Base-by-base conservation (phyloP, 2,113 vertebrate genomes). In the Ramphastos sulfuratus region DNA sequence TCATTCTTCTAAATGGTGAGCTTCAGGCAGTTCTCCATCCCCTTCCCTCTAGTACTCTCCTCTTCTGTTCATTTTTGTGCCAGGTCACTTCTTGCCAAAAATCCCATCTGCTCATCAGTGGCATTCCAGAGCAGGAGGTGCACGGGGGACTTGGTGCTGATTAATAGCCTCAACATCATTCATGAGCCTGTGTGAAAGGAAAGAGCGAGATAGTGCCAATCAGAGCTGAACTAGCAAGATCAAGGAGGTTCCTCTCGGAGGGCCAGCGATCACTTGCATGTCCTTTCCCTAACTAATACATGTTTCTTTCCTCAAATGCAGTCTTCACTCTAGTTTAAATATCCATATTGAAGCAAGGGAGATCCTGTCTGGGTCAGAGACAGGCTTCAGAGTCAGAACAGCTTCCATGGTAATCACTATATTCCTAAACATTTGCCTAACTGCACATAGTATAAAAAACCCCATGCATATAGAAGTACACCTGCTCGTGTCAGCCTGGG, bases 21-120 rank as follows among this genome's bases (percentile, higher is more conserved):
- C 44, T 89, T 73, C 81, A 83, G 77, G 66, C 82, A 66, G 31
- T 21, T 89, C 37, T 35, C 58, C 82, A 44, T 87, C 91, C 72
- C 44, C 37, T 86, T 90, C 70, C 39, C 54, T 84, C 65, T 78
- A 77, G 37, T 69, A 79, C 30, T 92, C 72, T 87, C 74, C 64
- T 95, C 27, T 87, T 97, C 74, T 89, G 89, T 96, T 96, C 79
- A n/a, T 94, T 96, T 96, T 94, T 2, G 18, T 94, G 92, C 90
- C 94, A 96, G 93, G 90, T 95, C 87, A 90, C 82, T 93, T 95
- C 94, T 93, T 95, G 93, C 95, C 96, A 97, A 97, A 96, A 95
- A 85, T 80, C 89, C 89, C 96, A 95, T 97, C 93, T 97, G 85
- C 89, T 97, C 92, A 85, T 94, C 93, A 90, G 93, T 88, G 86